These are phyloP conservation scores for Mechanitis messenoides DNA, from an alignment of 2,888 invertebrate species.

Conservation along the genomic window DNA sequence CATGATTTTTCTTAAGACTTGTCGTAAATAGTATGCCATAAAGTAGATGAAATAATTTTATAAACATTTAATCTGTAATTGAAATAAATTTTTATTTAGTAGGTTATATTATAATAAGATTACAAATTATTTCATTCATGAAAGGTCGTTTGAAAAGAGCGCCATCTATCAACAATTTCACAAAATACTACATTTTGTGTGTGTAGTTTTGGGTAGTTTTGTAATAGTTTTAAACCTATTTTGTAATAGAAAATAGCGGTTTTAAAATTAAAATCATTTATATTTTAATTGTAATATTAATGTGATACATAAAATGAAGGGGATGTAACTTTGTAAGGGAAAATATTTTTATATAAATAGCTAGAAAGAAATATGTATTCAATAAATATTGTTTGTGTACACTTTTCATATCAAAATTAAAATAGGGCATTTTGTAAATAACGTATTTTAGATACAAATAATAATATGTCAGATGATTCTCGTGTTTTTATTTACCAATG, in stretches of 20 bases:
- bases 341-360: too few species aligned
- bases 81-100: neutral
- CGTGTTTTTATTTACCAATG: constrained; percentile 7
- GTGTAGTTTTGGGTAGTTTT: neutral
- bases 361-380: constrained; percentile 3
- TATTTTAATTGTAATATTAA: constrained; percentile 6
- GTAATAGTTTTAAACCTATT: constrained; percentile 17
- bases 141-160: neutral
- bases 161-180: neutral
- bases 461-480: constrained; percentile 18
- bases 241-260: constrained; percentile 21
- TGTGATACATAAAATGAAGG: neutral
- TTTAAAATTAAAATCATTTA: constrained; percentile 8
- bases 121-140: too few species aligned
- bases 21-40: constrained; percentile 63
- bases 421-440: constrained; percentile 30
- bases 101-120: neutral
- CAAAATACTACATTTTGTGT: neutral
- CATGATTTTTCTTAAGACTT: constrained; percentile 28
- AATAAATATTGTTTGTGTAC: constrained; percentile 4
- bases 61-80: constrained; percentile 5
- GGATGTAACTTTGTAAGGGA: too few species aligned
- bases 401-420: constrained; percentile 8
- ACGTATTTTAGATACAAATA: constrained; percentile 19
- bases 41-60: constrained; percentile 59